Base-by-base conservation (phyloP, 2,113 vertebrate genomes). In the Taxidea taxus region DNA sequence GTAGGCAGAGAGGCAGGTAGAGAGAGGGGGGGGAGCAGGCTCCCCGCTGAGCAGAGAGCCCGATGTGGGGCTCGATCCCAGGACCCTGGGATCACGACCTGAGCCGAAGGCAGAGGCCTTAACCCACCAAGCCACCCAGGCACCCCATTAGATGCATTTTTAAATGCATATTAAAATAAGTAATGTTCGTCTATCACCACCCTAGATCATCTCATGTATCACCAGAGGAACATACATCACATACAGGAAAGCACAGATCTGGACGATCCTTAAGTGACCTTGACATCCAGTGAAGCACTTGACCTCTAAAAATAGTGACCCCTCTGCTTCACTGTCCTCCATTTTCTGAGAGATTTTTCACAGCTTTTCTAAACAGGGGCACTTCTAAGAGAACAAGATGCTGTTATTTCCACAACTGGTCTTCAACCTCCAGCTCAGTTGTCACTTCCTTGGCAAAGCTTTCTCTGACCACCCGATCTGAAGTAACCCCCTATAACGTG, bases 351-450 rank as follows among this genome's bases (percentile, higher is more conserved):
- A 93, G 34, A 85, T 87, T 81, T 78, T 86, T 92, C 58, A 81
- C 6, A 90, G 39, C 27, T 89, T 97, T 97, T 83, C 54, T 37
- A 62, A 95, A 96, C 34, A 87, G 64, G 64, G 37, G 27, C 49
- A 96, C 18, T 93, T 98, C 2, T 10, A 82, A 93, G 31, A 88
- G 31, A 97, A 77, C 72, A 96, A 90, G 72, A 42, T 97, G 56
- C 78, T 97, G 84, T 56, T 92, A 75, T 95, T 87, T 95, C 56
- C 62, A 90, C 90, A 97, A 56, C 47, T 68, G 60, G 72, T 64
- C 75, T 94, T 88, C 58, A 94, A 60, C 49, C 29, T 92, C 47
- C 29, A 77, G 27, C 27, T 84, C 58, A 60, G 60, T 47, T 94
- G 62, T 70, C n/a, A 37, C 25, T 70, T 81, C 27, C 93, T 87